Evolutionary conservation across 2,888 invertebrate species (phyloP).

Genomic region (Campaea margaritaria): DNA sequence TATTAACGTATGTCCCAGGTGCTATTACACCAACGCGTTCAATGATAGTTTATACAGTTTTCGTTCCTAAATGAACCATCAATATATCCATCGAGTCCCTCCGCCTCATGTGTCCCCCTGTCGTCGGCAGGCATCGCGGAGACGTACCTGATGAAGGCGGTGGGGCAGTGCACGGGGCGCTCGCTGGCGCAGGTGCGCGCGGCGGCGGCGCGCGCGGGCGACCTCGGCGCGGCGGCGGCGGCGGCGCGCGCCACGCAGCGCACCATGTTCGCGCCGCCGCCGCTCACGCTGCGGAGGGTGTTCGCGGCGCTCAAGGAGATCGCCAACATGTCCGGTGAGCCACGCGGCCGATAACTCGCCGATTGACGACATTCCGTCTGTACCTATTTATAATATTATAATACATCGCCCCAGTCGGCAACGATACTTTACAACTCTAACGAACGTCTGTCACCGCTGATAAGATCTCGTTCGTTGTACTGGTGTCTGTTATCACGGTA

Average conservation of each 20-base stretch:
- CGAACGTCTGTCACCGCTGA: no score
- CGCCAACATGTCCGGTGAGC: conserved; percentile 92
- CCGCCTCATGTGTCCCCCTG: no score
- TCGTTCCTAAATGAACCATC: no score
- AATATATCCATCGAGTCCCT: no score
- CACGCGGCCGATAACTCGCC: background rate
- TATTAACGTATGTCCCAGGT: no score
- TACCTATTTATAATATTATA: no score
- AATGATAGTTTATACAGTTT: no score
- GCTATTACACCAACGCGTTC: no score
- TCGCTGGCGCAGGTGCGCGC: conserved; percentile 92
- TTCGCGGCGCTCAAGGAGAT: conserved; percentile 94
- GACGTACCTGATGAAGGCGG: conserved; percentile 96
- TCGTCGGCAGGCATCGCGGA: conserved; percentile 99
- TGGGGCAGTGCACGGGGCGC: conserved; percentile 95
- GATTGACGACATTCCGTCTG: background rate
- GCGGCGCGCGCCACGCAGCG: conserved; percentile 93
- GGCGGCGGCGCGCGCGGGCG: conserved; percentile 88
- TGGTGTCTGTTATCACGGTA: no score
- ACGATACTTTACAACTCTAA: no score
- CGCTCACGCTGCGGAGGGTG: conserved; percentile 90
- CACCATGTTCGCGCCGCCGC: conserved; percentile 94
- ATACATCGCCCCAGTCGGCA: no score
- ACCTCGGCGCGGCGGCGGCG: conserved; percentile 96
- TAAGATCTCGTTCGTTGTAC: no score